Conservation (phyloP, 1,140 invertebrate species). For the Macrobrachium nipponense region DNA sequence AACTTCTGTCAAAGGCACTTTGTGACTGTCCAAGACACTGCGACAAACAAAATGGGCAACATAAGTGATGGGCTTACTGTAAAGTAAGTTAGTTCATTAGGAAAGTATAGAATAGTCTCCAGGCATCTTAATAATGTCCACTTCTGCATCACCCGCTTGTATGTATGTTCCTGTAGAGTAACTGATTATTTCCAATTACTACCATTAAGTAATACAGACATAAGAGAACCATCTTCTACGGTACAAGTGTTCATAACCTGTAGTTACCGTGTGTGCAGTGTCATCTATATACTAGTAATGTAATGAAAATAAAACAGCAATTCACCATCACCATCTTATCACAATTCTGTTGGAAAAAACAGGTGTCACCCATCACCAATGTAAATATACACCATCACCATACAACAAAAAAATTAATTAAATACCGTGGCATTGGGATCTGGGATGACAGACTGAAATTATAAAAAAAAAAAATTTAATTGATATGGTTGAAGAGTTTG, state of each 20-base stretch:
- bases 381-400: conserved; percentile 5
- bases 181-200: not conserved
- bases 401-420: conserved; percentile 34
- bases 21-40: too few relatives aligned
- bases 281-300: too few relatives aligned
- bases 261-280: too few relatives aligned
- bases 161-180: not conserved
- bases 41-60: too few relatives aligned
- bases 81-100: not conserved
- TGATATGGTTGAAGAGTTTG: too few relatives aligned
- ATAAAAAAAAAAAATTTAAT: conserved; percentile 22
- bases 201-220: too few relatives aligned
- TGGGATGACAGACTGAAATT: conserved; percentile 53
- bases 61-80: too few relatives aligned
- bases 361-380: too few relatives aligned
- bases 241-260: not conserved
- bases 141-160: too few relatives aligned
- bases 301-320: too few relatives aligned
- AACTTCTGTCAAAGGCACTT: too few relatives aligned
- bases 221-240: too few relatives aligned
- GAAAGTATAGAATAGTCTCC: not conserved
- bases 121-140: not conserved
- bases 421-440: conserved; percentile 57
- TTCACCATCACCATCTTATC: conserved; percentile 19
- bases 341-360: not conserved